Percentiles rank a stretch among this genome's conserved stretches.
These are phyloP conservation scores for Drosophila austrosaltans DNA, from an alignment of 2,888 invertebrate genomes.

Conservation along the genomic window DNA sequence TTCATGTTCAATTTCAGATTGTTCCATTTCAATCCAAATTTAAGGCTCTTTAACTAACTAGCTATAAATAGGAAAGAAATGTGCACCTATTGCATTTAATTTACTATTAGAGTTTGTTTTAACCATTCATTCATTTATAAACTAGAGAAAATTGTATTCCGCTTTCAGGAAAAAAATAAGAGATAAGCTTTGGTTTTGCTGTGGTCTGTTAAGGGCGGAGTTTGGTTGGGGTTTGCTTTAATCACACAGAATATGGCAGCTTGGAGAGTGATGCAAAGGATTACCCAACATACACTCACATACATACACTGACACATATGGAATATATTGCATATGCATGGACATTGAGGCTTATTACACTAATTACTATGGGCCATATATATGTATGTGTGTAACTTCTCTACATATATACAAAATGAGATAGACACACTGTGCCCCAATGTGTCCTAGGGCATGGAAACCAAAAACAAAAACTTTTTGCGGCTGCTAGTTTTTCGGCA, in stretches of 20 bases:
- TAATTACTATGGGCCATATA: slow-evolving; percentile 66
- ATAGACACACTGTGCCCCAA: slow-evolving; percentile 11
- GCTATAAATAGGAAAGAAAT: neutral
- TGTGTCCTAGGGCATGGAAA: slow-evolving; percentile 8
- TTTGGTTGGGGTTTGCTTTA: neutral
- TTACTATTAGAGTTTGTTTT: neutral
- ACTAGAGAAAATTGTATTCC: neutral
- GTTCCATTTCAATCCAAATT: no score
- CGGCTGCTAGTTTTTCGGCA: slow-evolving; percentile 42
- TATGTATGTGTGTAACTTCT: no score
- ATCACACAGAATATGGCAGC: slow-evolving; percentile 44
- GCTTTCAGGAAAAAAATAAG: neutral
- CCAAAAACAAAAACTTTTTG: slow-evolving; percentile 63
- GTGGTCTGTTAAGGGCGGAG: neutral
- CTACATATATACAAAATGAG: slow-evolving; percentile 6
- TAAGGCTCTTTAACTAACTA: neutral
- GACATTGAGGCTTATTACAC: slow-evolving; percentile 74
- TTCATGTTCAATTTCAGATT: no score
- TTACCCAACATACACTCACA: slow-evolving; percentile 24
- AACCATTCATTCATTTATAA: neutral
- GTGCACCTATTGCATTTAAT: neutral
- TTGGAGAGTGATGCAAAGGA: slow-evolving; percentile 53
- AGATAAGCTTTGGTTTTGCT: neutral
- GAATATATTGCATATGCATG: slow-evolving; percentile 21
- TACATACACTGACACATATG: slow-evolving; percentile 11